Conservation (phyloP, 2,113 vertebrate genomes). For the Psittacus erithacus region DNA sequence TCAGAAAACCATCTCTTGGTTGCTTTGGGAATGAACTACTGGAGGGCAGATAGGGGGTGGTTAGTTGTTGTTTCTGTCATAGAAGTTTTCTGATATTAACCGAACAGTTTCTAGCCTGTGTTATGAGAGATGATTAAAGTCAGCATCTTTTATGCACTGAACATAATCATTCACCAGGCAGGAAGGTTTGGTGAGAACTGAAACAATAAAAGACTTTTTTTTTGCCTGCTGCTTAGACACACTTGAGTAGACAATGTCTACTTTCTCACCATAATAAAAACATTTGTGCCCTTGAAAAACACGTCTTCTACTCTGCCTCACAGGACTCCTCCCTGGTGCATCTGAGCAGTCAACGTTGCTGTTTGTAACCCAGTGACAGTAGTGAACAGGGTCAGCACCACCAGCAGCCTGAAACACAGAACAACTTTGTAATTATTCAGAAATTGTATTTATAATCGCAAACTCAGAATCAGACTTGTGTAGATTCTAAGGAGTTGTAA, state of each 20-base stretch:
- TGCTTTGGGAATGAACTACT: neutral
- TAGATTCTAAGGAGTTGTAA: neutral
- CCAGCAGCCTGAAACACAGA: neutral
- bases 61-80: neutral
- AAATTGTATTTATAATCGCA: neutral
- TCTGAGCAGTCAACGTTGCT: fast-evolving
- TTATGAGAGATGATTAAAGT: fast-evolving
- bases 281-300: neutral
- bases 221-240: neutral
- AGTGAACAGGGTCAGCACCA: neutral
- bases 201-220: neutral
- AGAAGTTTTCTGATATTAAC: neutral
- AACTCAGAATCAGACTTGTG: neutral
- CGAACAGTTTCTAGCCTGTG: neutral
- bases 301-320: neutral
- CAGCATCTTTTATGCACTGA: neutral
- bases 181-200: neutral
- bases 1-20: neutral
- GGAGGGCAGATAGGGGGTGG: neutral
- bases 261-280: neutral
- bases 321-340: neutral
- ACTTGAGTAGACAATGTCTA: neutral
- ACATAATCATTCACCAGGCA: neutral
- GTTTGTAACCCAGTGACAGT: neutral
- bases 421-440: neutral